Conservation (phyloP, 2,888 invertebrate genomes). For the Girardia tigrina region DNA sequence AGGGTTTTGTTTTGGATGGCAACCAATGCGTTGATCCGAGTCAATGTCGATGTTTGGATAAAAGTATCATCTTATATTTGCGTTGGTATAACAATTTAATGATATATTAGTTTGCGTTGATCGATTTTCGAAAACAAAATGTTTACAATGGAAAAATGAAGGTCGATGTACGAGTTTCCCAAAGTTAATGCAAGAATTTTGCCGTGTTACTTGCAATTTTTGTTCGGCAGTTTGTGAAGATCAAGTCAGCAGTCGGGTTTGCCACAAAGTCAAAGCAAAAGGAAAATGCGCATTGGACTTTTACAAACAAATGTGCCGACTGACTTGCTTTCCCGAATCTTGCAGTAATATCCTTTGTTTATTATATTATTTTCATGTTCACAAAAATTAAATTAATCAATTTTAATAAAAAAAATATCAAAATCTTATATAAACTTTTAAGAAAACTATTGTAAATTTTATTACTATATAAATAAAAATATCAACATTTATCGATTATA, state of each 20-base stretch:
- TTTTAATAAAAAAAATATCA: not conserved
- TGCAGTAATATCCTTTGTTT: slow-evolving; percentile 30
- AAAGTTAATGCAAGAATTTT: slow-evolving; percentile 34
- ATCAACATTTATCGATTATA: no score
- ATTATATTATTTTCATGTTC: no score
- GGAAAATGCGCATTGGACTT: slow-evolving; percentile 28
- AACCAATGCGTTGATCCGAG: slow-evolving; percentile 34
- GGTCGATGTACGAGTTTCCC: slow-evolving; percentile 33
- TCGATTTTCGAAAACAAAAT: slow-evolving; percentile 25
- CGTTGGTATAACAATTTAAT: not conserved
- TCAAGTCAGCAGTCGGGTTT: slow-evolving; percentile 33
- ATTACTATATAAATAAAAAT: not conserved
- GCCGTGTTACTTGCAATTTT: slow-evolving; percentile 33
- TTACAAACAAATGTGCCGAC: slow-evolving; percentile 36
- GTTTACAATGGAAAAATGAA: slow-evolving; percentile 27
- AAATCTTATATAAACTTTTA: not conserved
- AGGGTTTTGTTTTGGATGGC: slow-evolving; percentile 35
- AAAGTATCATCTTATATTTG: not conserved
- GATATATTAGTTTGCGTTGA: slow-evolving; percentile 31
- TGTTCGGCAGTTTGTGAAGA: slow-evolving; percentile 35
- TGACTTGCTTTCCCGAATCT: slow-evolving; percentile 32
- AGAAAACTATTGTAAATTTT: not conserved
- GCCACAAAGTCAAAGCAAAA: slow-evolving; percentile 31
- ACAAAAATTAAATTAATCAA: not conserved
- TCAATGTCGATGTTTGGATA: slow-evolving; percentile 36